A percentile compares a stretch with the other conserved stretches of the same genome.
These are phyloP conservation scores for Antigone vipio DNA, from an alignment of 2,113 vertebrate species.

Conservation along the genomic window DNA sequence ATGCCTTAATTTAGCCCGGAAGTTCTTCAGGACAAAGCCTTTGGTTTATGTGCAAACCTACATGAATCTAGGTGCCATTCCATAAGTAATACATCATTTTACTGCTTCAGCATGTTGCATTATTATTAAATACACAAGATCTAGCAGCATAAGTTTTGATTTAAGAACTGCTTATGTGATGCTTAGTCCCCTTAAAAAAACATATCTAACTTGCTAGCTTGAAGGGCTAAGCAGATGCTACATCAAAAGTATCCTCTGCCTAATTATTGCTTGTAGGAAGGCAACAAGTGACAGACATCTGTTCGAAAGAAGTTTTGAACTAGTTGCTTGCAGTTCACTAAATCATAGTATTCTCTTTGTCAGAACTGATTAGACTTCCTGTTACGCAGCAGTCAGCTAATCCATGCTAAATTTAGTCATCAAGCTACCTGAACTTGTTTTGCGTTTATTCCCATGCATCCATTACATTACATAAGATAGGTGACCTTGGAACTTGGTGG, in stretches of 20 bases:
- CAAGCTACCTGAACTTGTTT: background rate
- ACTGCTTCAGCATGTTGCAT: background rate
- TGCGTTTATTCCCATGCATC: background rate
- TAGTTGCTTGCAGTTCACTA: background rate
- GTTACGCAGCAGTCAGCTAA: background rate
- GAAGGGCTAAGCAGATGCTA: background rate
- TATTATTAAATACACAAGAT: background rate
- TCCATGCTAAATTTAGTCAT: background rate
- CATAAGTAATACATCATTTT: background rate
- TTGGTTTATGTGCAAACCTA: background rate
- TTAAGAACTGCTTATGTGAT: background rate
- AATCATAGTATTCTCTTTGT: background rate
- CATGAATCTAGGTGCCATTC: background rate
- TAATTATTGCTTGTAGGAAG: background rate
- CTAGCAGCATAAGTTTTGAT: background rate
- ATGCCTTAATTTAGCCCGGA: background rate
- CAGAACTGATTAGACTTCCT: accelerated
- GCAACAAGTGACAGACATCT: accelerated
- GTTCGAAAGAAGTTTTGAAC: background rate
- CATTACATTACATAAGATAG: background rate
- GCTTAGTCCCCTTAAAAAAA: background rate
- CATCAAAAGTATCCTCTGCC: background rate
- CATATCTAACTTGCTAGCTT: background rate
- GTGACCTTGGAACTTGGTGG: background rate
- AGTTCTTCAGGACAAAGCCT: background rate